phyloP scores from a whole-genome alignment of 2,888 invertebrate species.

The Plagiodera versicolora region DNA sequence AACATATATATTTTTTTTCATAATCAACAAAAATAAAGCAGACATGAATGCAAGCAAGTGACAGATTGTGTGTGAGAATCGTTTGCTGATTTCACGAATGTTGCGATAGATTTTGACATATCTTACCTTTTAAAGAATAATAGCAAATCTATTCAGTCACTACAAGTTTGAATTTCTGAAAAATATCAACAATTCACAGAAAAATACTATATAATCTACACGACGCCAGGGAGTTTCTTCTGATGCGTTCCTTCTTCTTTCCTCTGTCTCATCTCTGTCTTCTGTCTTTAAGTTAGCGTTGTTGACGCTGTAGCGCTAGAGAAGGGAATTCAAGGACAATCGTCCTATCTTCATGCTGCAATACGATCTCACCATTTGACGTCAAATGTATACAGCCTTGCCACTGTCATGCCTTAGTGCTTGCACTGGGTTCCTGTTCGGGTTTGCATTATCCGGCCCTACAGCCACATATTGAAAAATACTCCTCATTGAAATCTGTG shows the following conservation, averaged over 20 bases:
- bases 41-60: slow-evolving; percentile 37
- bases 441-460: no score
- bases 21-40: slow-evolving; percentile 45
- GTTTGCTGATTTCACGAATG: slow-evolving; percentile 12
- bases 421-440: no score
- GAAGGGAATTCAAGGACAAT: no score
- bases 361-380: no score
- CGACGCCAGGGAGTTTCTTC: slow-evolving; percentile 20
- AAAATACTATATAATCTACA: slow-evolving; percentile 19
- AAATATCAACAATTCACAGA: slow-evolving; percentile 24
- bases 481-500: no score
- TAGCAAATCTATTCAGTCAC: slow-evolving; percentile 27
- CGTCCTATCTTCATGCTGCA: no score
- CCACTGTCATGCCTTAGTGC: no score
- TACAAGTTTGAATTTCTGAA: slow-evolving; percentile 28
- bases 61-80: slow-evolving; percentile 26
- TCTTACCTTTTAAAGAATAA: slow-evolving; percentile 32
- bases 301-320: no score
- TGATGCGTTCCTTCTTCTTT: no score
- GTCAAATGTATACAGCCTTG: no score
- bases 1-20: slow-evolving; percentile 38
- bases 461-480: no score
- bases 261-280: no score
- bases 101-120: slow-evolving; percentile 9
- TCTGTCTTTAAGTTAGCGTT: neutral